Evolutionary conservation across 37 sponge, comb jelly and placozoan species (phyloP), one percentile per base, ranked within the genome.

Genomic region (Cliona cf. orientalis): DNA sequence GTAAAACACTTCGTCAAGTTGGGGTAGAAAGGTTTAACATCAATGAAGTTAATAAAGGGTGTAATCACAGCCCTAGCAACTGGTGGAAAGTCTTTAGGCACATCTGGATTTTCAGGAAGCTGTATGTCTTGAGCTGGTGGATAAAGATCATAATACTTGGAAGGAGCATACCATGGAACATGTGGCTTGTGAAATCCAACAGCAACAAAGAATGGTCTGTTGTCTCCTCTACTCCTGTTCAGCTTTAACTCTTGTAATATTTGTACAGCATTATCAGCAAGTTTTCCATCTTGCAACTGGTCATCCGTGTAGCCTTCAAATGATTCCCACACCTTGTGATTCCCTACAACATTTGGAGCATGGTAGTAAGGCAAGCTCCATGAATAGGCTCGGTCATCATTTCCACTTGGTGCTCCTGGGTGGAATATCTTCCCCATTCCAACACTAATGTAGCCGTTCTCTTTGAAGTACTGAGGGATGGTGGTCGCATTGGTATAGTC

Each of bases 401-500:
- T 49, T 55, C 83, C 83, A 82, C 74, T 82, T 23, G 72, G 74
- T 1, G 74, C 43, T 4, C 74, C 74, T 22, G 83, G 83, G 46
- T 82, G 83, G 56, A 82, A 82, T 73, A 82, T 72, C 66, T 82
- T 82, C 5, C 83, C 83, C 83, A 82, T 82, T 1, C 83, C 83
- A 57, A 73, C 58, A 22, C 72, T 70, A 38, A 82, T 38, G 63
- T 82, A 82, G 17, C 83, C 83, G 7, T 82, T 72, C 74, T 82
- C 83, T 39, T 82, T 82, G 74, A 82, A 82, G 53, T 82, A 82
- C 49, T 82, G 83, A 23, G 83, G 83, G 19, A 82, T 82, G 46
- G 83, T 73, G 1, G 83, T 82, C 1, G 83, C 83, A 35, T 82
- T 82, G 5, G 74, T 72, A 17, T 38, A 37, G 22, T 3, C 61